Conservation (phyloP, 2,888 invertebrate genomes). For the Proisotoma minuta region DNA sequence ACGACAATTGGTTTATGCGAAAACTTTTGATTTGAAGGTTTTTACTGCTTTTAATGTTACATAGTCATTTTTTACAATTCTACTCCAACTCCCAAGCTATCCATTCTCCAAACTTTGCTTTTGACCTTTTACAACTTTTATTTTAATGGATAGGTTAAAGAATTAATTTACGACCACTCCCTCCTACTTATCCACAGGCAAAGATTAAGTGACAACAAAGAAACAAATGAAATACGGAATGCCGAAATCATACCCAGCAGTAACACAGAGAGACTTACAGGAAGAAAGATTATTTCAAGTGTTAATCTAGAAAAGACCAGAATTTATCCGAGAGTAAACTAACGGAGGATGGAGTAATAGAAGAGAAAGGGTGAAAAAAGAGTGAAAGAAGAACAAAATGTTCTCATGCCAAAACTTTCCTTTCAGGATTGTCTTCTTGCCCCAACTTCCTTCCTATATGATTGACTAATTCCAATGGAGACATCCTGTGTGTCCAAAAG, state of each 20-base stretch:
- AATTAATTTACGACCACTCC: background rate
- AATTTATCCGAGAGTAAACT: background rate
- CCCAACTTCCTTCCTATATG: background rate
- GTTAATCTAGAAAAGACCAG: too few species aligned
- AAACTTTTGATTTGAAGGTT: conserved; percentile 16
- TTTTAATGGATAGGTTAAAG: background rate
- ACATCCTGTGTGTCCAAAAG: background rate
- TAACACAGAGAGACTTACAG: too few species aligned
- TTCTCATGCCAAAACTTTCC: conserved; percentile 3
- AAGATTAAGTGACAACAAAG: background rate
- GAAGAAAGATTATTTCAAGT: too few species aligned
- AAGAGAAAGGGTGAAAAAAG: background rate
- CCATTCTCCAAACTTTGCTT: conserved; percentile 2
- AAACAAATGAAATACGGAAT: background rate
- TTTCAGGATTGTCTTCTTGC: conserved; percentile 1
- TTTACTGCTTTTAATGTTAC: conserved; percentile 6
- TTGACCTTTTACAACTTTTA: background rate
- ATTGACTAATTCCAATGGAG: background rate
- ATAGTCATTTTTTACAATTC: conserved; percentile 14
- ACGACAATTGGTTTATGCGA: conserved; percentile 20
- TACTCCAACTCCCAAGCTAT: background rate
- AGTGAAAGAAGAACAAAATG: background rate
- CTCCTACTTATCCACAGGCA: background rate
- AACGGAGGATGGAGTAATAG: background rate
- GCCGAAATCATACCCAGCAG: too few species aligned